Conservation (phyloP, 2,797 vertebrate species). For the Poecile montanus region DNA sequence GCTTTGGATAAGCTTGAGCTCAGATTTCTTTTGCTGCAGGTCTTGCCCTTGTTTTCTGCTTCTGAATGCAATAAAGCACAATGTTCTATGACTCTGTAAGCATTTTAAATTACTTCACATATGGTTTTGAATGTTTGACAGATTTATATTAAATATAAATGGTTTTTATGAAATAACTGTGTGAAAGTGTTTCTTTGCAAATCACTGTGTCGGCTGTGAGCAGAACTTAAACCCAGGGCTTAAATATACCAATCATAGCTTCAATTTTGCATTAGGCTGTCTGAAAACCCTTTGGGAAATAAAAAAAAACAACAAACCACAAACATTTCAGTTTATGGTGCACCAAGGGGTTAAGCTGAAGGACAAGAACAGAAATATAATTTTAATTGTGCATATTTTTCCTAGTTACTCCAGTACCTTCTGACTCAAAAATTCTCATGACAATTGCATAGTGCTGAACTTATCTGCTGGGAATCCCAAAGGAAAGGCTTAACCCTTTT, state of each 20-base stretch:
- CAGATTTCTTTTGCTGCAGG: background rate
- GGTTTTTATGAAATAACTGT: slow-evolving; percentile 14
- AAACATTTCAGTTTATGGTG: background rate
- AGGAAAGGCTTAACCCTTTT: slow-evolving; percentile 58
- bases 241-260: background rate
- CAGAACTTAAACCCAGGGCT: background rate
- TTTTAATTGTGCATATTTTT: slow-evolving; percentile 48
- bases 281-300: background rate
- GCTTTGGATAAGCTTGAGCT: background rate
- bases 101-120: slow-evolving; percentile 40
- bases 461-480: slow-evolving; percentile 3
- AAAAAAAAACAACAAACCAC: background rate
- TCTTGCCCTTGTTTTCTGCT: slow-evolving; percentile 4
- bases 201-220: background rate
- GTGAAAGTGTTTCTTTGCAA: slow-evolving; percentile 13
- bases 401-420: background rate
- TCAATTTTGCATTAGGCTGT: background rate
- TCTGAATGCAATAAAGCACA: background rate
- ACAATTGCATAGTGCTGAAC: slow-evolving; percentile 31
- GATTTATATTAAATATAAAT: slow-evolving; percentile 57
- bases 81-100: background rate
- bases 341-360: slow-evolving; percentile 52
- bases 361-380: slow-evolving; percentile 12
- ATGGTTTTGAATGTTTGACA: slow-evolving; percentile 36
- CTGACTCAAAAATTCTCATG: slow-evolving; percentile 38